Percentiles rank a stretch among this genome's conserved stretches.
Evolutionary conservation across 2,888 invertebrate species (phyloP).

Genomic region (Acrocera orbiculus): DNA sequence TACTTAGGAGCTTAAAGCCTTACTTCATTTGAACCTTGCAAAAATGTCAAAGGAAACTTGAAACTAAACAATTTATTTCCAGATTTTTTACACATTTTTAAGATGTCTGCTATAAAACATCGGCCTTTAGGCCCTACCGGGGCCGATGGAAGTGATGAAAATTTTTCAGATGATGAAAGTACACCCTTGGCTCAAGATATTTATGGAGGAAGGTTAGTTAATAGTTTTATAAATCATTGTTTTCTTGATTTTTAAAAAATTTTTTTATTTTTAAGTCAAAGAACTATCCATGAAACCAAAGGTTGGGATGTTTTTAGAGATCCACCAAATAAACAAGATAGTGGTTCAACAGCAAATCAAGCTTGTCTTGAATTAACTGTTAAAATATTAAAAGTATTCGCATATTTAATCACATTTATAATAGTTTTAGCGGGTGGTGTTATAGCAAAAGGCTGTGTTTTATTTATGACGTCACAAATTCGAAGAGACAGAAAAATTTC

Average conservation of each 20-base stretch:
- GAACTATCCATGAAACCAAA: conserved; percentile 74
- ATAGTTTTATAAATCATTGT: background rate
- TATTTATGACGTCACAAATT: conserved; percentile 85
- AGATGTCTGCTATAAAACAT: conserved; percentile 46
- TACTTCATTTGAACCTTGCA: too few species aligned
- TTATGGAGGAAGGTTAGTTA: conserved; percentile 69
- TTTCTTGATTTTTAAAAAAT: background rate
- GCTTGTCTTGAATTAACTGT: conserved; percentile 72
- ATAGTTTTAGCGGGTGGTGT: conserved; percentile 74
- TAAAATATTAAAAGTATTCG: conserved; percentile 64
- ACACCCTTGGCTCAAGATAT: conserved; percentile 74
- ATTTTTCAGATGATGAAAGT: conserved; percentile 74
- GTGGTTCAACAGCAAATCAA: conserved; percentile 76
- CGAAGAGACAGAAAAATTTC: conserved; percentile 55
- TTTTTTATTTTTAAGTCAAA: conserved; percentile 37
- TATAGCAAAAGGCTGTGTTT: conserved; percentile 69
- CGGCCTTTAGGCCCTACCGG: conserved; percentile 34
- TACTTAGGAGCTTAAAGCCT: too few species aligned
- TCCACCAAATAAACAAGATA: conserved; percentile 75
- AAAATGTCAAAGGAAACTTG: too few species aligned
- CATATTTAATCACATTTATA: conserved; percentile 69
- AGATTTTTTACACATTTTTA: too few species aligned
- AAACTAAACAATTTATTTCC: too few species aligned
- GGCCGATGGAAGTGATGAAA: conserved; percentile 48
- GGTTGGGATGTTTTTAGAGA: conserved; percentile 95